A percentile compares a stretch with the other conserved stretches of the same genome.
phyloP scores from a whole-genome alignment of 2,797 vertebrate genomes.

The Coilia nasus region DNA sequence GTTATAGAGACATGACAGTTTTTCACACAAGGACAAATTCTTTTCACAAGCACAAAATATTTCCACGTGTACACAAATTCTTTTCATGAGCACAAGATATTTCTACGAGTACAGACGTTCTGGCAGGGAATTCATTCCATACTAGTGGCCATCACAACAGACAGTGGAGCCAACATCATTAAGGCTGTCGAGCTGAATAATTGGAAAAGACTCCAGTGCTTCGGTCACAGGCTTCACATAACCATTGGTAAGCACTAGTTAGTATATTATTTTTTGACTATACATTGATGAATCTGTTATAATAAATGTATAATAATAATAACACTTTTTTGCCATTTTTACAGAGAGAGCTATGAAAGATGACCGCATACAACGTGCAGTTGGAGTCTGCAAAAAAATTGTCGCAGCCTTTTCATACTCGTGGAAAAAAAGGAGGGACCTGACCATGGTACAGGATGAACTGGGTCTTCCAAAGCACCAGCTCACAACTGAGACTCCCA shows the following conservation, averaged over 20 bases:
- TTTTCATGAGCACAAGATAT: too few relatives aligned
- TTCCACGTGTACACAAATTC: too few relatives aligned
- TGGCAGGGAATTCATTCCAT: too few relatives aligned
- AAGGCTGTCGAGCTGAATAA: conserved; percentile 18
- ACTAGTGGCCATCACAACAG: not conserved
- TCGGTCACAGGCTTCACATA: conserved; percentile 15
- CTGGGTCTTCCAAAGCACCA: not conserved
- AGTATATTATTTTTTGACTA: not conserved
- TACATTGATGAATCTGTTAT: not conserved
- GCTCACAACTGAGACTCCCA: conserved; percentile 24
- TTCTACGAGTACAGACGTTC: too few relatives aligned
- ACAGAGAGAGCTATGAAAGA: too few relatives aligned
- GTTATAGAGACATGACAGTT: too few relatives aligned
- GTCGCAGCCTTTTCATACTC: conserved; percentile 28
- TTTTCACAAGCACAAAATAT: too few relatives aligned
- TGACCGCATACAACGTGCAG: conserved; percentile 22
- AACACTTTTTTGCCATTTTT: not conserved
- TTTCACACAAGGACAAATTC: too few relatives aligned
- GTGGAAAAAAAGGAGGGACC: conserved; percentile 23
- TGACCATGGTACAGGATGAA: not conserved
- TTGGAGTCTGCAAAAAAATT: too few relatives aligned
- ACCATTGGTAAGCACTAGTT: conserved; percentile 6
- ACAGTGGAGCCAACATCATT: conserved; percentile 4
- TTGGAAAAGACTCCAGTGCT: conserved; percentile 20
- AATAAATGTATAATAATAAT: not conserved